A percentile compares a stretch with the other conserved stretches of the same genome.
Conservation (phyloP, 2,113 vertebrate species). For the Lampris incognitus region DNA sequence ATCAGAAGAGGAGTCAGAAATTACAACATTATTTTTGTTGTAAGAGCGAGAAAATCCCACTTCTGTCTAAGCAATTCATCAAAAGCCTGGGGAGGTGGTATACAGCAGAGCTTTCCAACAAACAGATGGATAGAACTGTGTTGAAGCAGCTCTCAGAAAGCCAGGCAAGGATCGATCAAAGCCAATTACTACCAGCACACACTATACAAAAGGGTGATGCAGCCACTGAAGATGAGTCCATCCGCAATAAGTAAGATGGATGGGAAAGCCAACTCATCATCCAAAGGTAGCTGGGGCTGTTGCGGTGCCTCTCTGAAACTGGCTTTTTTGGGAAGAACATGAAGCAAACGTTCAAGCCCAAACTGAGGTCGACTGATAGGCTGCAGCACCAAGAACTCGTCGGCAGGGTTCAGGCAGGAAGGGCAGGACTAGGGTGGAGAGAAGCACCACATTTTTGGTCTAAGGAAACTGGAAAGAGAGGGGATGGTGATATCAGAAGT, state of each 20-base stretch:
- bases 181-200: not conserved
- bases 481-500: conserved; percentile 31
- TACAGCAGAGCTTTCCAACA: not conserved
- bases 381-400: conserved; percentile 25
- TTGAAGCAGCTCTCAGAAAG: no score
- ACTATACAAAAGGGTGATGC: conserved; percentile 15
- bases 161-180: no score
- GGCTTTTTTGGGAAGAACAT: not conserved
- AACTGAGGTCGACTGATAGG: not conserved
- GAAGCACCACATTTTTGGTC: conserved; percentile 15
- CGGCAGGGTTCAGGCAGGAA: conserved; percentile 13
- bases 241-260: not conserved
- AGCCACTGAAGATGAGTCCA: conserved; percentile 9
- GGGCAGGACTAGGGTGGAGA: conserved; percentile 4
- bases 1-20: no score
- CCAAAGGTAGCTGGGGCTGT: conserved; percentile 3
- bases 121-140: not conserved
- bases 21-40: not conserved
- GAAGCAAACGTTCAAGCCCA: conserved; percentile 7
- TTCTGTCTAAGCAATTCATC: no score
- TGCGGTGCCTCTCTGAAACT: not conserved
- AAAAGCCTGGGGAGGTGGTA: no score
- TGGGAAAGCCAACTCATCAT: not conserved
- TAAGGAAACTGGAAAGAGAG: conserved; percentile 14
- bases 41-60: not conserved